A percentile compares a stretch with the other conserved stretches of the same genome.
phyloP scores from a whole-genome alignment of 1,140 invertebrate species.

The Mylabris phalerata region DNA sequence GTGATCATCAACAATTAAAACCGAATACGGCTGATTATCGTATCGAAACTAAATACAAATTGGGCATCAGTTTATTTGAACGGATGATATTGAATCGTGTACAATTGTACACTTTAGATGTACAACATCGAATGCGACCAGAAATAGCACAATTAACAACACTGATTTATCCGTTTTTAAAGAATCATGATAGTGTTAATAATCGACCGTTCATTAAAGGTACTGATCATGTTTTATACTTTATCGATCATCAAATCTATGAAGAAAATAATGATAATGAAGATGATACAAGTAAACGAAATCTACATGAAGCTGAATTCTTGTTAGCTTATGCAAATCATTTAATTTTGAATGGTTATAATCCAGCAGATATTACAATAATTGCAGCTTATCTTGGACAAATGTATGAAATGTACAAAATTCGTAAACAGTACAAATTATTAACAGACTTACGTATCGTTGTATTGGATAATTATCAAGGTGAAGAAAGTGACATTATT shows the following conservation, averaged over 20 bases:
- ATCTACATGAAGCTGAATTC: constrained; percentile 54
- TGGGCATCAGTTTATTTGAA: constrained; percentile 70
- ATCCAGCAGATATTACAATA: constrained; percentile 55
- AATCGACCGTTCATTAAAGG: constrained; percentile 47
- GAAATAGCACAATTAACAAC: constrained; percentile 56
- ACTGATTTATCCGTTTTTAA: constrained; percentile 52
- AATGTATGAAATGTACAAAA: constrained; percentile 49
- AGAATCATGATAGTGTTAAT: constrained; percentile 49
- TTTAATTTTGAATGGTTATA: constrained; percentile 54
- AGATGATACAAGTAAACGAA: constrained; percentile 44
- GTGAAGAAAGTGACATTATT: constrained; percentile 80
- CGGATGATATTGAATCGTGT: constrained; percentile 57
- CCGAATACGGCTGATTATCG: constrained; percentile 55
- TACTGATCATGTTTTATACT: constrained; percentile 52
- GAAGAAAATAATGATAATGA: constrained; percentile 46
- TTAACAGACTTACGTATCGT: constrained; percentile 51
- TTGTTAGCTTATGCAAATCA: constrained; percentile 51
- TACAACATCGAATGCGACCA: constrained; percentile 63
- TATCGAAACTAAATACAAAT: constrained; percentile 49
- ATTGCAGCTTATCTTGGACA: constrained; percentile 62
- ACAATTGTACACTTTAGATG: constrained; percentile 46
- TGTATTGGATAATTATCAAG: constrained; percentile 78
- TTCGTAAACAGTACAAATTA: constrained; percentile 22
- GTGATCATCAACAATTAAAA: constrained; percentile 68
- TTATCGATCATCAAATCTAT: constrained; percentile 50